Percentiles rank a stretch among this genome's conserved stretches.
Evolutionary conservation across 2,888 invertebrate genomes (phyloP).

Genomic region (Ernsta delagoae): DNA sequence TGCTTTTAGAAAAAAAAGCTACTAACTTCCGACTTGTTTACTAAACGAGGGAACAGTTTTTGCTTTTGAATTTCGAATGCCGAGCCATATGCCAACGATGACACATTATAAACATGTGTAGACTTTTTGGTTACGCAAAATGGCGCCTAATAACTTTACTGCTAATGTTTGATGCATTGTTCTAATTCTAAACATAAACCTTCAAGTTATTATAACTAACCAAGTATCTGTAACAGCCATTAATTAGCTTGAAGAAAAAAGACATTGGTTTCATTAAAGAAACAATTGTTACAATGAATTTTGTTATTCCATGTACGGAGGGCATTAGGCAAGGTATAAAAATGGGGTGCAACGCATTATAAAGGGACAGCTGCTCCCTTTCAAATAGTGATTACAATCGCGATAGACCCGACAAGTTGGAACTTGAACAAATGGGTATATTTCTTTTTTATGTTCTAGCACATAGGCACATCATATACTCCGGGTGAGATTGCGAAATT

Average conservation of each 20-base stretch:
- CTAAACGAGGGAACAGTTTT: slow-evolving; percentile 58
- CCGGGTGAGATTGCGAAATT: slow-evolving; percentile 12
- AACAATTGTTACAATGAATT: slow-evolving; percentile 43
- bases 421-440: slow-evolving; percentile 42
- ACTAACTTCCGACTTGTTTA: slow-evolving; percentile 58
- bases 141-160: slow-evolving; percentile 31
- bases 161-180: slow-evolving; percentile 17
- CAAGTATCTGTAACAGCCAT: not conserved
- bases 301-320: slow-evolving; percentile 46
- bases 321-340: slow-evolving; percentile 53
- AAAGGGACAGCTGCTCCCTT: slow-evolving; percentile 63
- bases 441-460: slow-evolving; percentile 4
- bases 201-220: not conserved
- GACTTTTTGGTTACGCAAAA: slow-evolving; percentile 45
- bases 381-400: slow-evolving; percentile 60
- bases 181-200: not conserved
- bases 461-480: slow-evolving; percentile 18
- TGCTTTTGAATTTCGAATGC: slow-evolving; percentile 33
- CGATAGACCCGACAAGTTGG: slow-evolving; percentile 46
- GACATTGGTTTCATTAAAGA: slow-evolving; percentile 41
- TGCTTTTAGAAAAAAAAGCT: slow-evolving; percentile 41
- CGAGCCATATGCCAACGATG: slow-evolving; percentile 60
- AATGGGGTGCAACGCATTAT: slow-evolving; percentile 52
- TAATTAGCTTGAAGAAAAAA: slow-evolving; percentile 19
- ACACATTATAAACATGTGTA: slow-evolving; percentile 67